phyloP scores from a whole-genome alignment of 2,797 vertebrate genomes.

The Myiotriccus ornatus region DNA sequence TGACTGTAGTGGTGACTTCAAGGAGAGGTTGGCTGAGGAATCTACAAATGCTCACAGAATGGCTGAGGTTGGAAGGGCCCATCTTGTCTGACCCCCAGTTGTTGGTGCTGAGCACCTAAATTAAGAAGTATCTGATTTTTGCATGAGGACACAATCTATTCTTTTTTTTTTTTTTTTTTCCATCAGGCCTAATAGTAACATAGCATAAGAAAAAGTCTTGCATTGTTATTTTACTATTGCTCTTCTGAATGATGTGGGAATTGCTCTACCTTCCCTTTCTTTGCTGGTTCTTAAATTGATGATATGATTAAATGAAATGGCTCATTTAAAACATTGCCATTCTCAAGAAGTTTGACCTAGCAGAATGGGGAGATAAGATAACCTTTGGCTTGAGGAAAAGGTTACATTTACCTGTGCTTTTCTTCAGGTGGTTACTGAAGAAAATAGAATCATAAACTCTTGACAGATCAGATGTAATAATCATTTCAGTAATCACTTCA shows the following conservation, averaged over 20 bases:
- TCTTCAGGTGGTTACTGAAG: neutral
- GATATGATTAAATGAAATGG: neutral
- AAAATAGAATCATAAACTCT: neutral
- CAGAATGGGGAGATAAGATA: neutral
- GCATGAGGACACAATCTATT: neutral
- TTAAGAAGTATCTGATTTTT: neutral
- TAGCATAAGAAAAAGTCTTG: neutral
- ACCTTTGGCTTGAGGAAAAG: neutral
- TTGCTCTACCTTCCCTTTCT: neutral
- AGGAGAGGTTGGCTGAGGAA: neutral
- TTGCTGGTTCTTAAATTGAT: neutral
- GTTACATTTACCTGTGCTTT: neutral
- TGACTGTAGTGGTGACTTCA: neutral
- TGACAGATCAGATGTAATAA: neutral
- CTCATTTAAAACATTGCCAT: neutral
- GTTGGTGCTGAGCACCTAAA: neutral
- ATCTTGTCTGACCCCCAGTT: neutral
- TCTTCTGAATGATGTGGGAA: neutral
- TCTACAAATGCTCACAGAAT: neutral
- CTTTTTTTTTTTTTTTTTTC: neutral
- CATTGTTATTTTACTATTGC: fast-evolving
- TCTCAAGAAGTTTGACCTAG: neutral
- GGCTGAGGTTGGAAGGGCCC: neutral
- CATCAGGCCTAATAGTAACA: too few relatives aligned
- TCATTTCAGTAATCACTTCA: neutral